Percentiles rank a stretch among this genome's conserved stretches.
Evolutionary conservation across 2,797 vertebrate genomes (phyloP).

Genomic region (Bradypodion pumilum): DNA sequence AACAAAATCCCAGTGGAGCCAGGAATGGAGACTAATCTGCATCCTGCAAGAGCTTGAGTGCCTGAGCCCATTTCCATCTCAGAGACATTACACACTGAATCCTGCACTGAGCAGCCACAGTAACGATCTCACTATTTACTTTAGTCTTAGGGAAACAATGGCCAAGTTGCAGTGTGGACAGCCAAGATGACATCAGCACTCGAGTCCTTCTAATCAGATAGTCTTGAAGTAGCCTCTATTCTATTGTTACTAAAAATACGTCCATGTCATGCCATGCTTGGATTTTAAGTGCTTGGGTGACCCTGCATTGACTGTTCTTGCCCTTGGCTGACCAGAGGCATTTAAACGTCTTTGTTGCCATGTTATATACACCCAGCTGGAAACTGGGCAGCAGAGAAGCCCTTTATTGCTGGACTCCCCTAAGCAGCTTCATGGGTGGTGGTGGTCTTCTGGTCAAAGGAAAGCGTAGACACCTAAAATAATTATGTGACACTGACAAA

Average conservation of each 20-base stretch:
- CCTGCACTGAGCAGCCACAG: neutral
- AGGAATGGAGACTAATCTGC: neutral
- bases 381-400: no score
- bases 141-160: slow-evolving; percentile 23
- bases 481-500: neutral
- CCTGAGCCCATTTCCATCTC: neutral
- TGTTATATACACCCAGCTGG: neutral
- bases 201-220: slow-evolving; percentile 2
- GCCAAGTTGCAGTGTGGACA: neutral
- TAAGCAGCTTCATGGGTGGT: neutral
- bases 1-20: neutral
- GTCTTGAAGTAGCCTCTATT: no score
- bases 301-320: neutral
- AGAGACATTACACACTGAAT: neutral
- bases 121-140: neutral
- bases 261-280: no score
- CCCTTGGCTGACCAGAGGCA: neutral
- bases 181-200: slow-evolving; percentile 4
- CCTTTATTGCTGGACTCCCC: neutral
- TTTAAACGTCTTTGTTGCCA: neutral
- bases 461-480: neutral
- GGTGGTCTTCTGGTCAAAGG: neutral
- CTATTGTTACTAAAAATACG: slow-evolving; percentile 23
- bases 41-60: neutral
- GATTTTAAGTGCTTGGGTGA: neutral